Conservation (phyloP, 2,888 invertebrate genomes). For the Halictus ligatus region DNA sequence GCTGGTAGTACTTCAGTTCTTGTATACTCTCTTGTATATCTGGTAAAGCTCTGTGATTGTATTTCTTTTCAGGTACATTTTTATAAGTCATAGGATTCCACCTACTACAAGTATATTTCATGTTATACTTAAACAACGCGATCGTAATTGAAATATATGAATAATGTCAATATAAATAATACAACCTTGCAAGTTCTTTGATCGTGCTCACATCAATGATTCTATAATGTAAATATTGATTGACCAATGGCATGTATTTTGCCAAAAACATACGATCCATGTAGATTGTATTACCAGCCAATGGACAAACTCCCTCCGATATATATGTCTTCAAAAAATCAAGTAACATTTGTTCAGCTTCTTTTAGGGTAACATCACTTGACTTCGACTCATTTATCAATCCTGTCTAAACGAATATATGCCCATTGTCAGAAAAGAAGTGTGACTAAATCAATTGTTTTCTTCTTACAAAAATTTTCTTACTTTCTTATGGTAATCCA, state of each 20-base stretch:
- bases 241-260: constrained; percentile 92
- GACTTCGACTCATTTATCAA: constrained; percentile 90
- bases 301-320: constrained; percentile 87
- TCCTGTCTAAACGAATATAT: constrained; percentile 87
- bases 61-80: constrained; percentile 84
- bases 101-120: constrained; percentile 76
- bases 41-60: constrained; percentile 89
- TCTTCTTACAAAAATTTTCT: constrained; percentile 22
- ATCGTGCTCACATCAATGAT: constrained; percentile 96
- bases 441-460: background rate
- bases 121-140: background rate
- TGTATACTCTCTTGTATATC: constrained; percentile 95
- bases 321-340: constrained; percentile 88
- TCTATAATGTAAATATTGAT: constrained; percentile 94
- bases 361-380: constrained; percentile 88
- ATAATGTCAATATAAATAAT: background rate
- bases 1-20: constrained; percentile 92
- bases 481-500: constrained; percentile 91
- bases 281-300: constrained; percentile 95
- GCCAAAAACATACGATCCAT: constrained; percentile 93
- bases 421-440: background rate
- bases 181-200: constrained; percentile 90
- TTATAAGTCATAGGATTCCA: constrained; percentile 90
- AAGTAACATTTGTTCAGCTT: constrained; percentile 91
- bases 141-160: background rate